Evolutionary conservation across 2,797 vertebrate genomes (phyloP).

Genomic region (Rhabdomys pumilio): DNA sequence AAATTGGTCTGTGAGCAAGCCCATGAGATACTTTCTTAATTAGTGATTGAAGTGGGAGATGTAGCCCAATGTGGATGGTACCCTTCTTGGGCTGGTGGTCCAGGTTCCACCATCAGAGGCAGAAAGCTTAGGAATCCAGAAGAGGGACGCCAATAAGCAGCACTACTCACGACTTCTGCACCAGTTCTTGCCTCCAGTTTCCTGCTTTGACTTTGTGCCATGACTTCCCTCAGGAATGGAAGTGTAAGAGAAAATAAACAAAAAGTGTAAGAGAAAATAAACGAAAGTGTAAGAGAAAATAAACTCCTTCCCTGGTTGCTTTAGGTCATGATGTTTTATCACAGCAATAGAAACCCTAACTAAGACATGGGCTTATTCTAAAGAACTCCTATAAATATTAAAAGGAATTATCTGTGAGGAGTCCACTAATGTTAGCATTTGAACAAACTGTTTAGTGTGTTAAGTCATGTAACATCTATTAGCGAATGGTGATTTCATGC

Average conservation of each 20-base stretch:
- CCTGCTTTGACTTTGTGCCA: not conserved
- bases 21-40: too few species aligned
- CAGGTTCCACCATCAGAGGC: too few species aligned
- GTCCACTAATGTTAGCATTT: slow-evolving; percentile 8
- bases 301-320: not conserved
- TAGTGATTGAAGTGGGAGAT: not conserved
- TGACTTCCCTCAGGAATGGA: not conserved
- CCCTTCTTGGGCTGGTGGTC: not conserved
- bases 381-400: not conserved
- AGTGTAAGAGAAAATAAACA: not conserved
- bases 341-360: not conserved
- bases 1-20: not conserved
- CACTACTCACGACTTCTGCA: not conserved
- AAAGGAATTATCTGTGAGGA: not conserved
- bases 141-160: not conserved
- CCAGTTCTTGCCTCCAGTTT: not conserved
- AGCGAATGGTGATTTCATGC: slow-evolving; percentile 69
- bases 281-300: not conserved
- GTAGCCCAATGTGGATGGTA: not conserved
- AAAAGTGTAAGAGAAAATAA: not conserved
- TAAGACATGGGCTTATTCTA: slow-evolving; percentile 1
- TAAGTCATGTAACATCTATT: slow-evolving; percentile 71
- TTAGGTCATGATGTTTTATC: not conserved
- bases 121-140: not conserved
- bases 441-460: slow-evolving; percentile 63